Evolutionary conservation across 64 coral and sea anemone genomes (phyloP).

Genomic region (Stichodactyla helianthus): DNA sequence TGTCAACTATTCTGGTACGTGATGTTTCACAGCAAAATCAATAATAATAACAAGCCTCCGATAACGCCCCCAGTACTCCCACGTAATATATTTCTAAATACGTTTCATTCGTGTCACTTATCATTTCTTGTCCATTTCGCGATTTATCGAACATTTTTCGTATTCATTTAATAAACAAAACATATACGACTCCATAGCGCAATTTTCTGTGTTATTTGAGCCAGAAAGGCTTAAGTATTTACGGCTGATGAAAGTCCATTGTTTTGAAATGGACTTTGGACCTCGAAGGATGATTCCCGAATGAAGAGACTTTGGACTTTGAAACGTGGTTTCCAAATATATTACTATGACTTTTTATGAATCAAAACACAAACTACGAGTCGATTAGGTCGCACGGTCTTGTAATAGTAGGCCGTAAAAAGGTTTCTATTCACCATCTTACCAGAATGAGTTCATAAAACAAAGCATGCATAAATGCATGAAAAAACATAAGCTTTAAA

Average conservation of each 20-base stretch:
- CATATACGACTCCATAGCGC: neutral
- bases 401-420: neutral
- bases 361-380: neutral
- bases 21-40: neutral
- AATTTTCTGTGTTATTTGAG: neutral
- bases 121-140: neutral
- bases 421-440: neutral
- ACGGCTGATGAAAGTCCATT: neutral
- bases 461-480: neutral
- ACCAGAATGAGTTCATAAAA: neutral
- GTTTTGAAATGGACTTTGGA: neutral
- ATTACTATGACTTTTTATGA: neutral
- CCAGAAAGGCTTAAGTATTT: neutral
- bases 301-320: neutral
- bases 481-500: conserved; percentile 1
- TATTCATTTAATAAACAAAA: neutral
- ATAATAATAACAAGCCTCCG: conserved; percentile 16
- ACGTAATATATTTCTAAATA: neutral
- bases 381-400: neutral
- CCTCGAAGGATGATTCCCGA: neutral
- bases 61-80: conserved; percentile 48
- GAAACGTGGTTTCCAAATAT: neutral
- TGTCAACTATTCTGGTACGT: neutral
- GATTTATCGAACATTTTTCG: neutral
- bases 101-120: neutral